These are phyloP conservation scores for Perccottus glenii DNA, from an alignment of 2,113 vertebrate genomes.

Conservation along the genomic window DNA sequence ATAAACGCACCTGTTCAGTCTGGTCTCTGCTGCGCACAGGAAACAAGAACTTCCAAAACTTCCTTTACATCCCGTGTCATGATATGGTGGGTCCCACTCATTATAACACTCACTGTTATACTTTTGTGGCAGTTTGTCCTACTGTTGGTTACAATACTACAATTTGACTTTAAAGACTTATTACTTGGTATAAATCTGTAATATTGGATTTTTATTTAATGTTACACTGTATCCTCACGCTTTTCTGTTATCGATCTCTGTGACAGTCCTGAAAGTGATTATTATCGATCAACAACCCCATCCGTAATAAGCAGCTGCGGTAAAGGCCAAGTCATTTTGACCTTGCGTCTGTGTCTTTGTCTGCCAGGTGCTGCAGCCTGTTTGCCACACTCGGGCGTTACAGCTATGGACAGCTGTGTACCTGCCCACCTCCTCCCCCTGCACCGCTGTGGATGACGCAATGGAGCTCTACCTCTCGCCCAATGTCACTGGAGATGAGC, in stretches of 20 bases:
- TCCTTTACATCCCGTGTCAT: slow-evolving; percentile 92
- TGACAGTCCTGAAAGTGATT: neutral
- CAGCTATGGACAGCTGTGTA: slow-evolving; percentile 98
- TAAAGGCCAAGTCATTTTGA: neutral
- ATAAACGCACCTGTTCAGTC: slow-evolving; percentile 93
- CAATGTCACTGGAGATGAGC: slow-evolving; percentile 86
- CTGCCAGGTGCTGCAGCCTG: slow-evolving; percentile 92
- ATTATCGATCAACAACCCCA: neutral
- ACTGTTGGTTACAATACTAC: too few relatives aligned
- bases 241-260: neutral
- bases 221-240: neutral
- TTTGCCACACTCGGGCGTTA: slow-evolving; percentile 95
- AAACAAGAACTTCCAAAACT: slow-evolving; percentile 99
- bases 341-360: slow-evolving; percentile 18
- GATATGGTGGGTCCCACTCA: slow-evolving; percentile 83
- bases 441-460: slow-evolving; percentile 91
- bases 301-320: neutral
- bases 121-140: too few relatives aligned
- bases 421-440: slow-evolving; percentile 91
- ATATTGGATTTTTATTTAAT: too few relatives aligned
- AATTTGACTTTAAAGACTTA: too few relatives aligned
- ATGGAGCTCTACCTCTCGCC: slow-evolving; percentile 91
- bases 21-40: slow-evolving; percentile 94
- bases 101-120: neutral
- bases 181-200: too few relatives aligned